Base-by-base conservation (phyloP, 2,113 vertebrate species). In the Festucalex cinctus region DNA sequence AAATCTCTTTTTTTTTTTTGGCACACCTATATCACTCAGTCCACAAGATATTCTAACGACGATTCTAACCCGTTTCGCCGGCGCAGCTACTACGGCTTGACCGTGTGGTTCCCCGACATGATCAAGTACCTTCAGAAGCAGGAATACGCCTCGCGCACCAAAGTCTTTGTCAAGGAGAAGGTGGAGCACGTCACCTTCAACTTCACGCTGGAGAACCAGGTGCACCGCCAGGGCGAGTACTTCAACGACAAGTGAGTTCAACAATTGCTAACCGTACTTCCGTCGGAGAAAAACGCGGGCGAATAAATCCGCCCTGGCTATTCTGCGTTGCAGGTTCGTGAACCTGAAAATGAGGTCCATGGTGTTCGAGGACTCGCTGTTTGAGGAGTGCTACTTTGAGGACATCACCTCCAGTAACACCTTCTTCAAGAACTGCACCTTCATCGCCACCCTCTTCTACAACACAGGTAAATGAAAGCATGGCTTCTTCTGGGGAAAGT, bases 41-140 rank as follows among this genome's bases (percentile, higher is more conserved):
- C n/a, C 10, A 28, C 22, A 4, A 26, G 4, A 28, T 9, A n/a
- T 35, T 60, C 10, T 12, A 61, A 39, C 58, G 1, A 9, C 6
- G 20, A n/a, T n/a, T n/a, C n/a, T 19, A 3, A 6, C 16, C 13
- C 8, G 9, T 32, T 32, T 17, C 3, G 9, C 54, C 54, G 24
- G 19, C 3, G 0, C 79, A 98, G 97, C 82, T 99, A 99, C 90
- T 99, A 98, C 0, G 97, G 97, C 35, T 83, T 99, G 85, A 99
- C 96, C 0, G 96, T 99, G 36, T 99, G 96, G 95, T 98, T 98
- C 87, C 97, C 97, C 0, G 97, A 99, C 90, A 98, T 98, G 96
- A 99, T 99, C 74, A 98, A 98, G 83, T 95, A 99, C 75, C 90
- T 99, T 68, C 96, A 98, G 88, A 87, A 92, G 84, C 92, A 95